phyloP scores from a whole-genome alignment of 2,888 invertebrate genomes.

The Campopleginae sp. region DNA sequence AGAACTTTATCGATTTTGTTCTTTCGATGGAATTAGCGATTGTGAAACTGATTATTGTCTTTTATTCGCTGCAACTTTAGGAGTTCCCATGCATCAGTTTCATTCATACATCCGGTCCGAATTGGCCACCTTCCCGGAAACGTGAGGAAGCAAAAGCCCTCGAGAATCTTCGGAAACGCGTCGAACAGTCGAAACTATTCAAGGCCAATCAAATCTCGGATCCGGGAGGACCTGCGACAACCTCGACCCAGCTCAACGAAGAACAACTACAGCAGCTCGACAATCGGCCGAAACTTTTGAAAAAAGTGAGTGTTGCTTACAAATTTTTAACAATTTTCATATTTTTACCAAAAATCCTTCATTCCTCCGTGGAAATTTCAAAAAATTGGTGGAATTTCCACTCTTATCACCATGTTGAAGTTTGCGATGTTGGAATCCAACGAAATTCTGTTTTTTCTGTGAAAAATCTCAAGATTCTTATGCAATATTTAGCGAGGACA shows the following conservation, averaged over 20 bases:
- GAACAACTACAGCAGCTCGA: constrained; percentile 86
- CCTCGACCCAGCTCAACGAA: constrained; percentile 76
- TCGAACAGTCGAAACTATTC: constrained; percentile 86
- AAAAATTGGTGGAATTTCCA: too few relatives aligned
- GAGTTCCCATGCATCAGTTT: constrained; percentile 78
- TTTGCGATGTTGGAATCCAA: too few relatives aligned
- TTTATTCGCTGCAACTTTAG: constrained; percentile 54
- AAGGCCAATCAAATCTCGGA: constrained; percentile 85
- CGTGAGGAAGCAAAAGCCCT: constrained; percentile 90
- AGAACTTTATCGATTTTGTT: background rate
- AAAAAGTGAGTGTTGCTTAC: constrained; percentile 83
- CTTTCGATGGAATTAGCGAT: background rate
- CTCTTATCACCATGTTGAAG: too few relatives aligned
- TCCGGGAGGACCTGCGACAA: constrained; percentile 79
- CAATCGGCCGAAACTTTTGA: constrained; percentile 87
- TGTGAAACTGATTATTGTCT: background rate
- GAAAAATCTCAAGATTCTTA: too few relatives aligned
- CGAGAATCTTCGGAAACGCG: constrained; percentile 89
- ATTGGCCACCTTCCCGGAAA: constrained; percentile 87
- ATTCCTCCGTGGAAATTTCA: background rate
- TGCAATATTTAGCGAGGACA: too few relatives aligned
- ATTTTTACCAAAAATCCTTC: background rate
- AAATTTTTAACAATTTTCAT: background rate
- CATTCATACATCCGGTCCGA: constrained; percentile 81
- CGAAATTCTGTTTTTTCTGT: too few relatives aligned